These are phyloP conservation scores for Pardalotus punctatus DNA, from an alignment of 2,113 vertebrate genomes.

Conservation along the genomic window DNA sequence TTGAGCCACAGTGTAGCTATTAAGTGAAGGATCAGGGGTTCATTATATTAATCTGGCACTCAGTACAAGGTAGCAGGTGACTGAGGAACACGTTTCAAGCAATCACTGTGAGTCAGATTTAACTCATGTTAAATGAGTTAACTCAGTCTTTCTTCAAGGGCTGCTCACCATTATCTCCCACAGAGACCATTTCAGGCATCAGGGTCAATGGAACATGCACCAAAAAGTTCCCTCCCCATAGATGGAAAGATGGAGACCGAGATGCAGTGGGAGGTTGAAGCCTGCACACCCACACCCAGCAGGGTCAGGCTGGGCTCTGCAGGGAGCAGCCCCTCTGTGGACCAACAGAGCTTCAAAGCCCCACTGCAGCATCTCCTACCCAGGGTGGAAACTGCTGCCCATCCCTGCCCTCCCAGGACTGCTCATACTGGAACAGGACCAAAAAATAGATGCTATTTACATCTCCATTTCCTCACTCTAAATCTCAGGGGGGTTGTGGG, in stretches of 20 bases:
- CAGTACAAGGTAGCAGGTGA: conserved; percentile 26
- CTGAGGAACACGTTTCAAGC: neutral
- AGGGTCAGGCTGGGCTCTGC: neutral
- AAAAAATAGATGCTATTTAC: neutral
- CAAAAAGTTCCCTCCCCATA: neutral
- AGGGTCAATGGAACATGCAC: accelerated
- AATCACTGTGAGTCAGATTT: neutral
- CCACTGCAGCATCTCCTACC: neutral
- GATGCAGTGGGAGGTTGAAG: neutral
- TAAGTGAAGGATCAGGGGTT: conserved; percentile 40
- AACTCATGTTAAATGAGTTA: neutral
- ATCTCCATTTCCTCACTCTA: neutral
- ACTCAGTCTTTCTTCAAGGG: neutral
- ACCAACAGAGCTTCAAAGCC: neutral
- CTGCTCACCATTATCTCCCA: neutral
- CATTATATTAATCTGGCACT: conserved; percentile 35
- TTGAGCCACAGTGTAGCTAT: conserved; percentile 51
- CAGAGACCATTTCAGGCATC: neutral
- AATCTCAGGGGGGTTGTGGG: neutral
- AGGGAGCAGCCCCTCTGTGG: neutral
- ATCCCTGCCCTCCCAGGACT: neutral
- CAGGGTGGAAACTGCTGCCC: neutral
- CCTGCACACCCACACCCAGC: neutral
- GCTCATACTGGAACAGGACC: neutral
- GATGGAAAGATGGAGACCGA: accelerated